phyloP scores from a whole-genome alignment of 2,113 vertebrate species.

The Podiceps cristatus region DNA sequence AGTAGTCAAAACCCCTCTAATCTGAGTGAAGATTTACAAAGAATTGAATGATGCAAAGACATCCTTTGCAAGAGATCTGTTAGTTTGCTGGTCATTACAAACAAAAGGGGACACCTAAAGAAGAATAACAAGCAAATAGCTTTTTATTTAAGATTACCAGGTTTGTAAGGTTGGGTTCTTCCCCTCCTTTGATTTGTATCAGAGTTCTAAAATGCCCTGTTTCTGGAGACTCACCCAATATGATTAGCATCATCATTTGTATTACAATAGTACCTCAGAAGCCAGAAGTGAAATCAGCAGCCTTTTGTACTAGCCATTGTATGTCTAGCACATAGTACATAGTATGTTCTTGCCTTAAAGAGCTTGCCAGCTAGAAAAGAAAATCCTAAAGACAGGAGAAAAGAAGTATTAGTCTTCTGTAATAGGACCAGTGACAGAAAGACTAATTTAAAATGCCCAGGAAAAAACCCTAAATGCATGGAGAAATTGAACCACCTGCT shows the following conservation, averaged over 20 bases:
- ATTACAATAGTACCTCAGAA: neutral
- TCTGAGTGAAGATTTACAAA: neutral
- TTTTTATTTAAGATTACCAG: constrained; percentile 6
- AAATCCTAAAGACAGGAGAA: neutral
- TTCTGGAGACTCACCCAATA: neutral
- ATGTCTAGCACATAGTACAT: too few relatives aligned
- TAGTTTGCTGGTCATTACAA: neutral
- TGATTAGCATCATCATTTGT: constrained; percentile 10
- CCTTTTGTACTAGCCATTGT: neutral
- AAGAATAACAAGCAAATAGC: neutral
- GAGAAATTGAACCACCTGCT: neutral
- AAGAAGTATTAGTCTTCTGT: neutral
- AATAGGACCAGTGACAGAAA: neutral
- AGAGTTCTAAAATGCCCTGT: neutral
- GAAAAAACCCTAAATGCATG: neutral
- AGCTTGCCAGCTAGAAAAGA: neutral
- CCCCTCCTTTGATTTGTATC: neutral
- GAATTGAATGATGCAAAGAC: neutral
- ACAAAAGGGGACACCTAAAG: neutral
- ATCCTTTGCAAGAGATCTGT: neutral
- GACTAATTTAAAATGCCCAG: neutral
- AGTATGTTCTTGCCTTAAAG: neutral
- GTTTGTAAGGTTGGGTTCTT: neutral
- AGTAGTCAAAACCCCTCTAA: neutral
- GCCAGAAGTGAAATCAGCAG: constrained; percentile 23